These are phyloP conservation scores for Colaptes auratus DNA, from an alignment of 2,113 vertebrate species.

Conservation along the genomic window DNA sequence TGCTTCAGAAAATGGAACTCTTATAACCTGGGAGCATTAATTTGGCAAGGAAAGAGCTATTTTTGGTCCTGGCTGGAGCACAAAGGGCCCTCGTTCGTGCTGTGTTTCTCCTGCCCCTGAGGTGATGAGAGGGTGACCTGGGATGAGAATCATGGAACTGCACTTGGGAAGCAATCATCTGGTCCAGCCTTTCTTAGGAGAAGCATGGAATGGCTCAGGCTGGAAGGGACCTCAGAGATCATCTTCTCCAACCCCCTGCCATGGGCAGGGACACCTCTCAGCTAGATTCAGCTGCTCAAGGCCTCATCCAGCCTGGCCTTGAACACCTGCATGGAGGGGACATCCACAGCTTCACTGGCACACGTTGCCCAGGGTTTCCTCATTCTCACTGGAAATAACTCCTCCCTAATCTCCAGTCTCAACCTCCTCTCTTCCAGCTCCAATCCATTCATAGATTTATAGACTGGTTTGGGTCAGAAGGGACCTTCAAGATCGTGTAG, in stretches of 20 bases:
- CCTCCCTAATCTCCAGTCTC: no score
- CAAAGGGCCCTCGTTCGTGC: background rate
- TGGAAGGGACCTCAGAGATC: background rate
- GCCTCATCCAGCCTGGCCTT: background rate
- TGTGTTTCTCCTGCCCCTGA: background rate
- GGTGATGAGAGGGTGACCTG: accelerated
- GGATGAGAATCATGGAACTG: background rate
- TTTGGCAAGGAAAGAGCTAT: background rate
- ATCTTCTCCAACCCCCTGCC: background rate
- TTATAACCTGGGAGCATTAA: background rate
- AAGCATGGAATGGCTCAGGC: no score
- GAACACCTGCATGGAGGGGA: no score
- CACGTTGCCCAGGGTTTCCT: no score
- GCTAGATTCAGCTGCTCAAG: background rate
- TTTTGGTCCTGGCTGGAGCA: background rate
- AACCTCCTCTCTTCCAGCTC: no score
- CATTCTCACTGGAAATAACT: no score
- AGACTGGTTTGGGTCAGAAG: no score
- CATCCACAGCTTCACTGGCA: no score
- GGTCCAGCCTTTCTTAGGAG: background rate
- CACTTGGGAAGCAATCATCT: background rate
- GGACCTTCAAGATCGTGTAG: no score
- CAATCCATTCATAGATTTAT: no score
- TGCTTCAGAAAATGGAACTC: background rate
- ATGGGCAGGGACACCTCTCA: background rate